A percentile compares a stretch with the other conserved stretches of the same genome.
Evolutionary conservation across 37 sponge, comb jelly and placozoan genomes (phyloP).

Genomic region (Cladorhizidae sp.): DNA sequence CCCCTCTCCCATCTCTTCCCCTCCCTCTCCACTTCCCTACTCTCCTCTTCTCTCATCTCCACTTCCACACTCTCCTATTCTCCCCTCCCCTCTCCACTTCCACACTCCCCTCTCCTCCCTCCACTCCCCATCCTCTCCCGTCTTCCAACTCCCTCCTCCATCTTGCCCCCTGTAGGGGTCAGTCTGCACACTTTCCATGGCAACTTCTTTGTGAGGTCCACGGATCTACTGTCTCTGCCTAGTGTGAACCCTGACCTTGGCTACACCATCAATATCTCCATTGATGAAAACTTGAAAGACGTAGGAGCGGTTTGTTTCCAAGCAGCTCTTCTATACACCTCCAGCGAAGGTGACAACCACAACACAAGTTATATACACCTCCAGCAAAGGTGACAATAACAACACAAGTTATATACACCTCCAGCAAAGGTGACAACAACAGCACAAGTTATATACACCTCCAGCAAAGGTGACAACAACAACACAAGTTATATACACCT

Average conservation of each 20-base stretch:
- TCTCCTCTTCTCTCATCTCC: too few species aligned
- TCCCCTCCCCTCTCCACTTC: not conserved
- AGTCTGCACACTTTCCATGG: conserved; percentile 95
- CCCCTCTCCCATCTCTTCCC: too few species aligned
- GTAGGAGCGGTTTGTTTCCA: conserved; percentile 82
- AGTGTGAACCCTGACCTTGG: conserved; percentile 93
- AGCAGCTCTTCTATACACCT: conserved; percentile 94
- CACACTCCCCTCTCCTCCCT: not conserved
- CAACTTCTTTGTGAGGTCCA: conserved; percentile 96
- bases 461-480: too few species aligned
- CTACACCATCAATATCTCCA: conserved; percentile 85
- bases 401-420: too few species aligned
- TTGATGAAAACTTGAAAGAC: conserved; percentile 94
- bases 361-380: not conserved
- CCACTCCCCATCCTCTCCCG: conserved; percentile 7
- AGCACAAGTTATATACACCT: too few species aligned
- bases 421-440: too few species aligned
- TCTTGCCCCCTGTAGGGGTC: conserved; percentile 55
- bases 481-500: too few species aligned
- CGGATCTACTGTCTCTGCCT: conserved; percentile 94
- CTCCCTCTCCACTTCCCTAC: too few species aligned
- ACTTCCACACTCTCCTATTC: too few species aligned
- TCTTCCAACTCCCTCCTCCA: conserved; percentile 14
- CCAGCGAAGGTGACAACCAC: conserved; percentile 55
- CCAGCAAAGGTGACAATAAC: too few species aligned